Conservation (phyloP, 2,888 invertebrate genomes). For the Agonopterix subpropinquella region DNA sequence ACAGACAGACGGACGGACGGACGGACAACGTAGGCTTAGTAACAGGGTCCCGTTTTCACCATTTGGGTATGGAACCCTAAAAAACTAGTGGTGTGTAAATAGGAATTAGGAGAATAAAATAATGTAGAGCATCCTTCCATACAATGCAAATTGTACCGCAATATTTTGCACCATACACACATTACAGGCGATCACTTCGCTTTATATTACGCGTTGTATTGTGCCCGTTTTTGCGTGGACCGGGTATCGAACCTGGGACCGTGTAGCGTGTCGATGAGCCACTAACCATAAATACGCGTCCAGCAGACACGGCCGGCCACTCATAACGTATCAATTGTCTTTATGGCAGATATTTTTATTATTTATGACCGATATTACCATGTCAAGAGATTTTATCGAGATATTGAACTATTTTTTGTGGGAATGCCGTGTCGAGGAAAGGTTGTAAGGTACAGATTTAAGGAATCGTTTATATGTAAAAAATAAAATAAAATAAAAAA, state of each 20-base stretch:
- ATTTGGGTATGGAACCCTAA: too few relatives aligned
- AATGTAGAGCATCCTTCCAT: constrained; percentile 28
- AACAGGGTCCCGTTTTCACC: too few relatives aligned
- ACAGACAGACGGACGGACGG: too few relatives aligned
- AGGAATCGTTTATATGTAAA: too few relatives aligned
- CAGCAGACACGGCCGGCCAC: constrained; percentile 34
- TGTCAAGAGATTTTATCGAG: not conserved
- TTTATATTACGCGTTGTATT: constrained; percentile 50
- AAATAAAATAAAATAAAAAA: too few relatives aligned
- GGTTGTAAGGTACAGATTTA: too few relatives aligned
- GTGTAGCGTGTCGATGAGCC: constrained; percentile 54
- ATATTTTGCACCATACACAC: constrained; percentile 61
- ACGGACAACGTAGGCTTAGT: too few relatives aligned
- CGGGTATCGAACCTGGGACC: constrained; percentile 42
- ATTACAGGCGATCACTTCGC: constrained; percentile 64
- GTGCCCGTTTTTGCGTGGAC: constrained; percentile 36
- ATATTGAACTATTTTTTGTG: not conserved
- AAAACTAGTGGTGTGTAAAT: too few relatives aligned
- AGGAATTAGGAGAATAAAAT: too few relatives aligned
- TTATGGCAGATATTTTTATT: constrained; percentile 57
- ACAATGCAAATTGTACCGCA: constrained; percentile 24
- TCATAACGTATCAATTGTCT: constrained; percentile 70
- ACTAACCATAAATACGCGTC: constrained; percentile 55
- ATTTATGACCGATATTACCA: constrained; percentile 48
- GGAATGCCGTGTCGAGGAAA: not conserved